A percentile compares a stretch with the other conserved stretches of the same genome.
Conservation (phyloP, 92 coral and sea anemone species). For the Zoanthus sansibaricus region DNA sequence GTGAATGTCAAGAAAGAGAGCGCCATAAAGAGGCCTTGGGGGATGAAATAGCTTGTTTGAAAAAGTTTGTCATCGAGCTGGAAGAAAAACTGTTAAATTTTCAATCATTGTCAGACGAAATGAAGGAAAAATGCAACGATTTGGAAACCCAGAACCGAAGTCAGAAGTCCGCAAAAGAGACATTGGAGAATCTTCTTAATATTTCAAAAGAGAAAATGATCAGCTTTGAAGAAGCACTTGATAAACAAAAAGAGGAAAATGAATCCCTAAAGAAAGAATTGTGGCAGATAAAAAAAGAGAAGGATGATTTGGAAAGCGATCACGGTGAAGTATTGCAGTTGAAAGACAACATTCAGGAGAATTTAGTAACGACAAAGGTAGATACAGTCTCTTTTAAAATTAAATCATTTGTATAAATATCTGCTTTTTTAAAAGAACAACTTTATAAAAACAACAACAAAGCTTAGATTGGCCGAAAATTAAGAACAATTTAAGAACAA, state of each 20-base stretch:
- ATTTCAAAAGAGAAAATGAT: constrained; percentile 58
- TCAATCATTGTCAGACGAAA: constrained; percentile 30
- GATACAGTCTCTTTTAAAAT: too few species aligned
- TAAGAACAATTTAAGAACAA: too few species aligned
- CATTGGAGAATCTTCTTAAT: constrained; percentile 69
- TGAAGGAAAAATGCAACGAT: constrained; percentile 69
- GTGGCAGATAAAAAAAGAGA: constrained; percentile 54
- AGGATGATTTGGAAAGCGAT: constrained; percentile 66
- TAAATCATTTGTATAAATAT: too few species aligned
- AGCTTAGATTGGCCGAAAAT: too few species aligned
- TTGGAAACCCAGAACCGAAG: constrained; percentile 78
- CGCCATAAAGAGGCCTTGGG: constrained; percentile 45
- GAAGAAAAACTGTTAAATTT: constrained; percentile 43
- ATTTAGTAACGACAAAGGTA: constrained; percentile 56
- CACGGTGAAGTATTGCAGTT: constrained; percentile 56
- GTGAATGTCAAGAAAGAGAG: constrained; percentile 51
- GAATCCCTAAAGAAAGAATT: constrained; percentile 50
- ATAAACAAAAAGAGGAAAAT: constrained; percentile 54
- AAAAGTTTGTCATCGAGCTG: constrained; percentile 48
- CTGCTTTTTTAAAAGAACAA: too few species aligned
- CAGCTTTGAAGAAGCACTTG: constrained; percentile 58
- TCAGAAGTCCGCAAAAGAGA: constrained; percentile 78
- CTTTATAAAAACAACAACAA: too few species aligned
- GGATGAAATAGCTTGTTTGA: constrained; percentile 44
- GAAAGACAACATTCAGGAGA: constrained; percentile 65